Evolutionary conservation across 2,113 vertebrate species (phyloP).

Genomic region (Axis porcinus): DNA sequence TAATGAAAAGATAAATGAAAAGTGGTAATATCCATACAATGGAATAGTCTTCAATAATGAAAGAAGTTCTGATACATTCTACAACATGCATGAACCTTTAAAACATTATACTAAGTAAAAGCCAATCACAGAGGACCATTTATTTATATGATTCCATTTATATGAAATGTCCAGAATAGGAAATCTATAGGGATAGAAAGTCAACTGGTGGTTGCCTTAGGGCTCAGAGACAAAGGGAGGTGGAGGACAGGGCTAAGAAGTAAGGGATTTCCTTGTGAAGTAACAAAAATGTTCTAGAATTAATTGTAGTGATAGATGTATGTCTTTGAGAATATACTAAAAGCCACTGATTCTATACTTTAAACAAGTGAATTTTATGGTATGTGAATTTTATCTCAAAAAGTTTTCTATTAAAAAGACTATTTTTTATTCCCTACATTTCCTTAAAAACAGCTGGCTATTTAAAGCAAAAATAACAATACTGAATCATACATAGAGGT

Average conservation of each 20-base stretch:
- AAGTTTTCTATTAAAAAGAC: neutral
- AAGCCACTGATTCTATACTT: neutral
- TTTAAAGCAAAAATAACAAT: slow-evolving; percentile 21
- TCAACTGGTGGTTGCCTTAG: neutral
- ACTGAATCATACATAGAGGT: neutral
- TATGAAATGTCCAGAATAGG: neutral
- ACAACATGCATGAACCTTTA: neutral
- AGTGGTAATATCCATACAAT: neutral
- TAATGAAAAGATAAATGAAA: slow-evolving; percentile 5
- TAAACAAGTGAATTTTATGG: neutral
- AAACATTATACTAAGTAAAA: neutral
- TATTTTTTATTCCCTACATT: neutral
- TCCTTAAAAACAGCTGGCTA: neutral
- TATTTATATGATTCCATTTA: neutral
- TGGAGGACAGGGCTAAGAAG: neutral
- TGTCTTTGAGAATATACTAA: neutral
- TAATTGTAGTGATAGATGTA: neutral
- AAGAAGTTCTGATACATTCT: neutral
- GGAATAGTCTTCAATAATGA: neutral
- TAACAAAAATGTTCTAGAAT: neutral
- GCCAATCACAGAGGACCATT: neutral
- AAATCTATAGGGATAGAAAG: neutral
- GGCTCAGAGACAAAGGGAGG: neutral
- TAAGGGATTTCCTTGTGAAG: neutral
- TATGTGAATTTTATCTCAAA: neutral